Evolutionary conservation across 2,888 invertebrate species (phyloP).

Genomic region (Himalopsyche japonica): DNA sequence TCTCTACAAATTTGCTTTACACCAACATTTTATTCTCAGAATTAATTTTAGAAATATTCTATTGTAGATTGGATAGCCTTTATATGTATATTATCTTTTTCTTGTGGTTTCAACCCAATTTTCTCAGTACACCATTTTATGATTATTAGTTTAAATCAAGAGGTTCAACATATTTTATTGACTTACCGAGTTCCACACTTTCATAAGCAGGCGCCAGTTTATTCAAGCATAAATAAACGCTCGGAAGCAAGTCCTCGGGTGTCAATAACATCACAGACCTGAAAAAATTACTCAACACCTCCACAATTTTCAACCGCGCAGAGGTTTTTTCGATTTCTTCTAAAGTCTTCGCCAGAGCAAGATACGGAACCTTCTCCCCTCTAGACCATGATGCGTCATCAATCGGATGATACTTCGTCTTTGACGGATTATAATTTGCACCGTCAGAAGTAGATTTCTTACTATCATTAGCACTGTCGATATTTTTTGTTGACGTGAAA

Average conservation of each 20-base stretch:
- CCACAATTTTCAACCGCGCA: slow-evolving; percentile 86
- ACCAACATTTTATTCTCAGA: no score
- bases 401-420: slow-evolving; percentile 78
- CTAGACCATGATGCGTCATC: slow-evolving; percentile 80
- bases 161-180: background rate
- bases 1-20: no score
- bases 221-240: slow-evolving; percentile 94
- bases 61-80: no score
- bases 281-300: slow-evolving; percentile 89
- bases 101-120: no score
- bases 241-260: slow-evolving; percentile 86
- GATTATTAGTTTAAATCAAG: no score
- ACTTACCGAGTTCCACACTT: slow-evolving; percentile 63
- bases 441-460: slow-evolving; percentile 35
- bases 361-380: slow-evolving; percentile 83
- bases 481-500: slow-evolving; percentile 40
- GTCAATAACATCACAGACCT: slow-evolving; percentile 86
- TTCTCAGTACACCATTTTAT: no score
- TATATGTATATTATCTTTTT: no score
- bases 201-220: slow-evolving; percentile 95
- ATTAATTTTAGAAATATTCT: no score
- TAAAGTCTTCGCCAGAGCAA: slow-evolving; percentile 88
- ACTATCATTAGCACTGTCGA: slow-evolving; percentile 40
- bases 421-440: slow-evolving; percentile 68
- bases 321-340: slow-evolving; percentile 86